Base-by-base conservation (phyloP, 2,888 invertebrate species). In the Oxystoma pomonae region DNA sequence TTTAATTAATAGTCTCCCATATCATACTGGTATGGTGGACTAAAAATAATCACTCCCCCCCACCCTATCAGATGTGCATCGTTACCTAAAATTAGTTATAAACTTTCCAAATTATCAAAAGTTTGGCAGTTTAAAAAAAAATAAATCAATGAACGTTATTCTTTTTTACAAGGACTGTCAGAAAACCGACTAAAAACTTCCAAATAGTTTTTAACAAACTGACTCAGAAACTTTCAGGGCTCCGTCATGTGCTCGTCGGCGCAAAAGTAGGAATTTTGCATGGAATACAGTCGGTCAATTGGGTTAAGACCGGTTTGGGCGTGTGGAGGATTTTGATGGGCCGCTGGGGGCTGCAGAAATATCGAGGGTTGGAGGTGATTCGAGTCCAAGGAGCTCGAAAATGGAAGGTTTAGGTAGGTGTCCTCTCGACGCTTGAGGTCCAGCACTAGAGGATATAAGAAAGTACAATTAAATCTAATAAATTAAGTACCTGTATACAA, bases 251-350 rank as follows among this genome's bases (percentile, higher is more conserved):
- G 20, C 21, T 78, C 85, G 65, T 86, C 85, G 21, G 82, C 83
- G 68, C 86, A 84, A 77, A 86, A 86, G 72, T 86, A 86, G 16
- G 86, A 86, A 71, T 83, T 86, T 73, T 86, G 86, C 86, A 86
- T 86, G 63, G 86, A 86, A 73, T 86, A 86, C 16, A 86, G 76
- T 53, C 86, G 81, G 78, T 86, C 86, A 66, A 86, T 86, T 9
- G 86, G 86, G 76, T 86, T 86, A 59, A 84, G 78, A 72, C 83
- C 81, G 20, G 81, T 64, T 20, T 66, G 68, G 53, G 71, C 69
- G 51, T 75, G 76, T 9, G 74, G 73, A 75, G 67, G 78, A 76
- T 70, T 82, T 77, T 73, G 77, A 78, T 78, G 74, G 73, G 82
- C 82, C 55, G 75, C 69, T 17, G 78, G 76, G 12, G 78, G 78